Base-by-base conservation (phyloP, 2,797 vertebrate genomes). In the Gallinago solitaria region DNA sequence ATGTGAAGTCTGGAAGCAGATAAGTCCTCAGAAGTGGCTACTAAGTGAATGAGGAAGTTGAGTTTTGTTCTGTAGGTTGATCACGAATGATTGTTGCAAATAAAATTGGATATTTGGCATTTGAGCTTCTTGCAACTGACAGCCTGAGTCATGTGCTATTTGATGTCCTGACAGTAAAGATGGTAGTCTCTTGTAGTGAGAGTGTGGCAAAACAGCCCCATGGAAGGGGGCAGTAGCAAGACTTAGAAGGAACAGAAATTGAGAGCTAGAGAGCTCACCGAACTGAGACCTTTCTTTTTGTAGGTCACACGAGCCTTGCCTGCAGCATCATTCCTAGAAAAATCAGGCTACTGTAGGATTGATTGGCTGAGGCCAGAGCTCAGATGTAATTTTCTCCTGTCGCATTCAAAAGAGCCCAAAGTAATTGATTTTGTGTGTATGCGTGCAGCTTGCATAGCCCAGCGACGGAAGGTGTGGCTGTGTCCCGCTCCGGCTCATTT, bases 281-380 rank as follows among this genome's bases (percentile, higher is more conserved):
- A 92, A 65, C 51, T 10, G 54, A 90, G 93, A 93, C 78, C 78
- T 89, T 91, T 84, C 51, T 25, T 69, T 96, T 88, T 96, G 85
- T 96, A 91, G 96, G 89, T 94, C 94, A 95, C 9, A 1, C 30
- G 56, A 83, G 89, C 75, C 63, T 89, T 35, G 92, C 96, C 93
- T 90, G 77, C 83, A 93, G 89, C 81, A 1, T 89, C 48, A 28
- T 97, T 97, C 95, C 92, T 96, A 90, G 89, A 97, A 97, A 97
- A 96, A 96, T 54, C 91, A 93, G 94, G 73, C 83, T 97, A 77
- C 65, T 91, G 81, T 50, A 80, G 91, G 53, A 97, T 94, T 96
- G 95, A 96, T 95, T 83, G 54, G 54, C 51, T 80, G 93, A 63
- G 87, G 92, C 83, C 76, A 88, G 78, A 96, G 83, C 81, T 94